Percentiles rank a stretch among this genome's conserved stretches.
These are phyloP conservation scores for Mohoua ochrocephala DNA, from an alignment of 2,113 vertebrate genomes.

Conservation along the genomic window DNA sequence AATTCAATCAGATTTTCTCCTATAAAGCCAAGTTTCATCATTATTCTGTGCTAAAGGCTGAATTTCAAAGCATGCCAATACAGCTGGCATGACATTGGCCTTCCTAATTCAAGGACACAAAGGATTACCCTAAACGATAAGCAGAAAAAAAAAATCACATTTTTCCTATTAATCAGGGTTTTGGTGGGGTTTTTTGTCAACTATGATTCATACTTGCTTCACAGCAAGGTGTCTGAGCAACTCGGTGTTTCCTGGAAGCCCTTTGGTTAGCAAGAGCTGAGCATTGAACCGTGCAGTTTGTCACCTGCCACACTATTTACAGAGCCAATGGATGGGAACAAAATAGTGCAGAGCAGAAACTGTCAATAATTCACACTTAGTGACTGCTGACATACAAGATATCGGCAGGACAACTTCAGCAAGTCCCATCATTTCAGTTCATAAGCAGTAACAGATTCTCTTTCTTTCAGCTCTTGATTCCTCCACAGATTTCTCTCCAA, in stretches of 20 bases:
- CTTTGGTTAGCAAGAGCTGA: background rate
- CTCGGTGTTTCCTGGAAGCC: background rate
- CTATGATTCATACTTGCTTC: background rate
- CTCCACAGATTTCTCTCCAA: background rate
- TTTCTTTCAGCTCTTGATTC: background rate
- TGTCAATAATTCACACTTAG: background rate
- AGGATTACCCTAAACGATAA: slow-evolving; percentile 8
- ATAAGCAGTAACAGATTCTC: background rate
- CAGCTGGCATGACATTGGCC: slow-evolving; percentile 60
- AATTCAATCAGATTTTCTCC: slow-evolving; percentile 32
- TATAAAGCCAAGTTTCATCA: slow-evolving; percentile 38
- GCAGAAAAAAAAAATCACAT: background rate
- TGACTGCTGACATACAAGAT: background rate
- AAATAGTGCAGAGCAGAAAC: background rate
- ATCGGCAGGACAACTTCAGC: background rate
- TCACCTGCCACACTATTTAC: background rate
- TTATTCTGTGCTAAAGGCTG: slow-evolving; percentile 48
- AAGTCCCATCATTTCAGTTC: background rate
- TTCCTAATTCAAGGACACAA: slow-evolving; percentile 45
- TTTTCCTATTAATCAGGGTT: background rate
- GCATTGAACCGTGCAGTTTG: background rate
- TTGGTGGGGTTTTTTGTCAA: background rate
- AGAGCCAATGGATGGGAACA: background rate
- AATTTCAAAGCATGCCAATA: slow-evolving; percentile 37
- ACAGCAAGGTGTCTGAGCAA: background rate